Base-by-base conservation (phyloP, 2,113 vertebrate genomes). In the Egretta garzetta region DNA sequence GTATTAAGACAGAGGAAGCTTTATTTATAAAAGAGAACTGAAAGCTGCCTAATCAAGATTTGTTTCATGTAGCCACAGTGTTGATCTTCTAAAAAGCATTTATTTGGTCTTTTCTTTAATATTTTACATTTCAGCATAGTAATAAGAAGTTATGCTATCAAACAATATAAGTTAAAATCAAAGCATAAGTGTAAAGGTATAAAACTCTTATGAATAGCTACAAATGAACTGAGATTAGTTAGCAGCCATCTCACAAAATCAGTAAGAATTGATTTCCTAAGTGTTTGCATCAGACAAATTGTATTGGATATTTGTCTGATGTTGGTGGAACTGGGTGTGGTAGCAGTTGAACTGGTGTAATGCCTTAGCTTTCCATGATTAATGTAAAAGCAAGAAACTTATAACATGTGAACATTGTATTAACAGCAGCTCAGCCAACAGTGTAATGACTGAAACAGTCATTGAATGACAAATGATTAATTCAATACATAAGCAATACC, bases 241-340 rank as follows among this genome's bases (percentile, higher is more conserved):
- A 63, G 50, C 3, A 41, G 68, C 45, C 63, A 22, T 33, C 59
- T 81, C 45, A 59, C 12, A 37, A 59, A 94, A 91, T 94, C 80
- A 67, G 10, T 66, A 41, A 35, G 50, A 74, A 74, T 84, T 2
- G 76, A 89, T 94, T 68, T 77, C 19, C 50, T 16, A 0, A 22
- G 22, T 8, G 67, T 70, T 90, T 92, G 76, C 80, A 67, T 63
- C 60, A 80, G n/a, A 0, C 12, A 1, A 71, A 3, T 12, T 3
- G 27, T 45, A n/a, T 8, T 45, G 35, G 62, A 10, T 74, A 32
- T 88, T 88, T 64, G 72, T 43, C 53, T 16, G 90, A 8, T 17
- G 6, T 3, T 64, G 90, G 62, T 41, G 81, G 72, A 72, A 63
- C 90, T 17, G 68, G 90, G 92, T 76, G 90, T 66, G 93, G 92